phyloP scores from a whole-genome alignment of 2,888 invertebrate species.

The Drosophila demipolita region DNA sequence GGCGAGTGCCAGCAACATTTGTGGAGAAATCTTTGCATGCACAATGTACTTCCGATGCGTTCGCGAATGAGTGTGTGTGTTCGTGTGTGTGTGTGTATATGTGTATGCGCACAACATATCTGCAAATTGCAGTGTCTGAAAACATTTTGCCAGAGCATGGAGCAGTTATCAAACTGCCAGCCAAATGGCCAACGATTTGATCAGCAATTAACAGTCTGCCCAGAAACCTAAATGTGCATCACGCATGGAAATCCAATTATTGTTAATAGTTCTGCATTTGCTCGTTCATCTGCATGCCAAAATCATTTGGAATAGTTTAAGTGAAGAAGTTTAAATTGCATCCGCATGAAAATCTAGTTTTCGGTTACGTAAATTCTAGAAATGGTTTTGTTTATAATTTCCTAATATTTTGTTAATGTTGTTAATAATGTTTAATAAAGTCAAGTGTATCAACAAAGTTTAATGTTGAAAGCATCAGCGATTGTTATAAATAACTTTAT shows the following conservation, averaged over 20 bases:
- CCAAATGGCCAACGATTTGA: conserved; percentile 57
- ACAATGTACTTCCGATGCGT: conserved; percentile 56
- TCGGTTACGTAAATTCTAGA: neutral
- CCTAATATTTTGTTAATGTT: neutral
- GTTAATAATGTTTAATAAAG: conserved; percentile 13
- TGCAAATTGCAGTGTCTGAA: conserved; percentile 24
- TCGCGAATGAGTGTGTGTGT: conserved; percentile 14
- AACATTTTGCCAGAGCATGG: conserved; percentile 35
- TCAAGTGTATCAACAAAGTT: conserved; percentile 26
- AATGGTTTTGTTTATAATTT: neutral
- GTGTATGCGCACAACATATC: conserved; percentile 38
- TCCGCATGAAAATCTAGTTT: neutral
- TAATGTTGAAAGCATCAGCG: conserved; percentile 10
- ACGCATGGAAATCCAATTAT: conserved; percentile 25
- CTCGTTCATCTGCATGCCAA: neutral
- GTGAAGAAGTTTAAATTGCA: neutral
- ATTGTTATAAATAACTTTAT: conserved; percentile 28
- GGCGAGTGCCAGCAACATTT: conserved; percentile 42
- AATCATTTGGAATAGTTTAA: neutral
- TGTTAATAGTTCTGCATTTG: conserved; percentile 16
- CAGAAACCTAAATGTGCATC: conserved; percentile 35
- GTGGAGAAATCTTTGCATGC: conserved; percentile 70
- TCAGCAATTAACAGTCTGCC: conserved; percentile 59
- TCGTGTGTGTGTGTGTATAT: conserved; percentile 14
- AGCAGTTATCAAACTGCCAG: conserved; percentile 54